Evolutionary conservation across 37 sponge, comb jelly and placozoan species (phyloP), one percentile per base, ranked within the genome.

Genomic region (Ianthella basta): DNA sequence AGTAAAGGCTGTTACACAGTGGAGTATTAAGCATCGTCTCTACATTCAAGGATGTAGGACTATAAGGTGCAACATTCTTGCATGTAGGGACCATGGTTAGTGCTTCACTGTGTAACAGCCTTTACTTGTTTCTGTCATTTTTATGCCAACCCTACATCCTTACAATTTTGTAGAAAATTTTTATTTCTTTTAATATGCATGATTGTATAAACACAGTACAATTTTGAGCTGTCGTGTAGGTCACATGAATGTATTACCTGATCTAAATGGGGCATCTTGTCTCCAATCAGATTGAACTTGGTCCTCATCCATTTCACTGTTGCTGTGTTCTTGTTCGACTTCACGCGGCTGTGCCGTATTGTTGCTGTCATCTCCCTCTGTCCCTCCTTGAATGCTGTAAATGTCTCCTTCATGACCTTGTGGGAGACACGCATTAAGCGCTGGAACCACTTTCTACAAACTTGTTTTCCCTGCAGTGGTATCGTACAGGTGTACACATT

Each of bases 251-350:
- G 18, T n/a, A 24, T 16, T 24, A 19, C 68, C n/a, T 66, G 68
- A 24, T 66, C 68, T 24, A 66, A 27, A 66, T 66, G 68, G 23
- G 68, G 68, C 68, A 66, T 66, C 23, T 23, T 66, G 27, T 66
- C 68, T 25, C 68, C 27, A 25, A 66, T 66, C 23, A 66, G 23
- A 27, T 66, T 66, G 29, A 66, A 66, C 27, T 66, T 66, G 23
- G 29, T 27, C 23, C 23, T 66, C 68, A 66, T 66, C 68, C 68
- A 66, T 15, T 19, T 27, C 19, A 66, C 68, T 66, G 68, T 66
- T 16, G 19, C 68, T 25, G 68, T 66, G 68, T 25, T 13, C 27
- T 27, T 66, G 13, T 66, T 27, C 23, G 68, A 25, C 68, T 66
- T 66, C 23, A 27, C n/a, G n/a, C n/a, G 23, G 13, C 68, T 66